Conservation (phyloP, 2,888 invertebrate genomes). For the Atherix ibis region DNA sequence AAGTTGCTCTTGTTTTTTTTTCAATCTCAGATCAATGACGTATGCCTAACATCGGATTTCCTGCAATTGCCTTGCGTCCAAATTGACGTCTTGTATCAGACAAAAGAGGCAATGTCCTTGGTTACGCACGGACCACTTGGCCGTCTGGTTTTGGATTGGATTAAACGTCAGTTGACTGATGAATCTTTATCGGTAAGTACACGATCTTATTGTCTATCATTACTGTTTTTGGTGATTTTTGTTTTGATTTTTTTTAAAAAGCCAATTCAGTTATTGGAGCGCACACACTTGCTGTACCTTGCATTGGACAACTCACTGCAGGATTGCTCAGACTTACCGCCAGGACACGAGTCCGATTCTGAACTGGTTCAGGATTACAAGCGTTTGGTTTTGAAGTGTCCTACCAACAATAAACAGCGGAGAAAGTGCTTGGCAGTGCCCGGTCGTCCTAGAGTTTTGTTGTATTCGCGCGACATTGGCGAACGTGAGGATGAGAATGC, state of each 20-base stretch:
- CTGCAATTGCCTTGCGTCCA: constrained; percentile 44
- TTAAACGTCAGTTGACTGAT: constrained; percentile 32
- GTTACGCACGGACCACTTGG: constrained; percentile 43
- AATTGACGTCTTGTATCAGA: constrained; percentile 60
- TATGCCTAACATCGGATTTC: constrained; percentile 27
- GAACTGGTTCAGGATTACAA: constrained; percentile 68
- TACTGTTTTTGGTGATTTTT: neutral
- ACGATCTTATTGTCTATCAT: neutral
- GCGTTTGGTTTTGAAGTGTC: constrained; percentile 30
- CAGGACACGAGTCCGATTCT: constrained; percentile 42
- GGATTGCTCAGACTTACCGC: constrained; percentile 62
- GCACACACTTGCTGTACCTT: constrained; percentile 15
- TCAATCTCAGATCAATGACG: constrained; percentile 44
- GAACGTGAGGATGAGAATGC: constrained; percentile 20
- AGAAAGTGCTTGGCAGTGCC: constrained; percentile 38
- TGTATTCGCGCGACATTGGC: constrained; percentile 41
- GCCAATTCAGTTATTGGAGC: constrained; percentile 14
- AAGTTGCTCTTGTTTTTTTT: too few relatives aligned
- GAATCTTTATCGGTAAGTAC: constrained; percentile 20
- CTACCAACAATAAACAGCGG: constrained; percentile 14
- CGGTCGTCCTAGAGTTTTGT: constrained; percentile 43
- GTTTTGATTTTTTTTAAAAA: constrained; percentile 5
- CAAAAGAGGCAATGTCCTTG: constrained; percentile 47
- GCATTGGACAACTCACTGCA: constrained; percentile 59
- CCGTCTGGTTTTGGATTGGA: constrained; percentile 48